Base-by-base conservation (phyloP, 2,888 invertebrate genomes). In the Lordiphosa fenestrarum region DNA sequence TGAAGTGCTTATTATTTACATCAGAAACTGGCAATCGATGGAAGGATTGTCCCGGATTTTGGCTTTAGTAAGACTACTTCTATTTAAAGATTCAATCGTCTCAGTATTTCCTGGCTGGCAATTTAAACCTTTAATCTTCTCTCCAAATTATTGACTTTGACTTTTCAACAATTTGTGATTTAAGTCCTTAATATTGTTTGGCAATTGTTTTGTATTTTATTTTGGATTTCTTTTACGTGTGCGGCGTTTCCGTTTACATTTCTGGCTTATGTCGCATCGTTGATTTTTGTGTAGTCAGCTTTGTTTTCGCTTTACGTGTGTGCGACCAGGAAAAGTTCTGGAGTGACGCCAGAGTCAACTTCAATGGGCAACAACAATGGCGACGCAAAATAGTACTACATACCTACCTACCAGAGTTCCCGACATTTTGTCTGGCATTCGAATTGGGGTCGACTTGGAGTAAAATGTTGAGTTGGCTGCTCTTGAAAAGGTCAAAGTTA, bases 401-500 rank as follows among this genome's bases (percentile, higher is more conserved):
- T 30, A 30, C 30, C 3, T 30, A 30, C 36, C 47, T 48, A 56
- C 55, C 52, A 48, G 46, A 53, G 57, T 65, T 51, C 53, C 44
- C 77, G 65, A 73, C 68, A 57, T 69, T 70, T 70, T 58, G 69
- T 77, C 58, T 66, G 62, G 66, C 65, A 41, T 57, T 76, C 65
- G 76, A 42, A 44, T 39, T 42, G 30, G 30, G 13, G 23, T 53
- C 19, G 48, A 39, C 33, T 52, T 39, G 47, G 48, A 62, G 59
- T 56, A 7, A 63, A 58, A 63, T 63, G 21, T 59, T 74, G 57
- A 59, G 12, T 42, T 37, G 39, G 42, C 42, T 54, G 36, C 63
- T 40, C 41, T 49, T 44, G 39, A 15, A 59, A 76, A 76, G 82
- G 74, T 76, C 69, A 81, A 66, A 81, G 82, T 73, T 69, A 47